phyloP scores from a whole-genome alignment of 2,113 vertebrate genomes.

The Pyxicephalus adspersus region DNA sequence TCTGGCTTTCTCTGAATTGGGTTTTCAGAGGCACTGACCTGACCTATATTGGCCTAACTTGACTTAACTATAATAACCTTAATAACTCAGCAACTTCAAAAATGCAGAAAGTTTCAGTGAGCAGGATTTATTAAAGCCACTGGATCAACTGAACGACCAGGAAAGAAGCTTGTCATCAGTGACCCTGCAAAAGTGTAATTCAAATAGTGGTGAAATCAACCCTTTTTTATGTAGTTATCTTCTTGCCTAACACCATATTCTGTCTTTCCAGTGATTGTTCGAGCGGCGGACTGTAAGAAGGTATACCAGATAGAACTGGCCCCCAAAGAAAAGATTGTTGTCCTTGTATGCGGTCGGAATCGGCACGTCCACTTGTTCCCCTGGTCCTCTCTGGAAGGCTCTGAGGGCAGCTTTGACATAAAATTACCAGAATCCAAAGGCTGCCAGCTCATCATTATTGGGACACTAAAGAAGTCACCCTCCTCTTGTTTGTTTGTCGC shows the following conservation, averaged over 20 bases:
- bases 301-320: conserved; percentile 92
- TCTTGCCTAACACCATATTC: not conserved
- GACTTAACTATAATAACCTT: too few species aligned
- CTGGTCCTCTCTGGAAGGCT: conserved; percentile 89
- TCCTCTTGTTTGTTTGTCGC: conserved; percentile 86
- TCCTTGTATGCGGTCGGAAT: conserved; percentile 88
- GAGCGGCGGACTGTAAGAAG: conserved; percentile 93
- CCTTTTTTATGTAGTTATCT: too few species aligned
- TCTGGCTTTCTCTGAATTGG: too few species aligned
- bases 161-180: too few species aligned
- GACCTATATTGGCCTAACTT: too few species aligned
- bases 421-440: conserved; percentile 93
- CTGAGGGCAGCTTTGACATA: conserved; percentile 80
- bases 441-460: conserved; percentile 87
- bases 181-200: too few species aligned
- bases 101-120: too few species aligned
- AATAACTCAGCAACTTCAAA: too few species aligned
- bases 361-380: conserved; percentile 89
- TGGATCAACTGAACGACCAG: too few species aligned
- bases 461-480: conserved; percentile 75
- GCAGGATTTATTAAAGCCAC: too few species aligned
- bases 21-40: too few species aligned
- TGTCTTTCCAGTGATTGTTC: conserved; percentile 84
- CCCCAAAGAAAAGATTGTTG: conserved; percentile 84
- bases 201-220: too few species aligned